These are phyloP conservation scores for Mesorhabditis belari DNA, from an alignment of 2,888 invertebrate genomes.

Conservation along the genomic window DNA sequence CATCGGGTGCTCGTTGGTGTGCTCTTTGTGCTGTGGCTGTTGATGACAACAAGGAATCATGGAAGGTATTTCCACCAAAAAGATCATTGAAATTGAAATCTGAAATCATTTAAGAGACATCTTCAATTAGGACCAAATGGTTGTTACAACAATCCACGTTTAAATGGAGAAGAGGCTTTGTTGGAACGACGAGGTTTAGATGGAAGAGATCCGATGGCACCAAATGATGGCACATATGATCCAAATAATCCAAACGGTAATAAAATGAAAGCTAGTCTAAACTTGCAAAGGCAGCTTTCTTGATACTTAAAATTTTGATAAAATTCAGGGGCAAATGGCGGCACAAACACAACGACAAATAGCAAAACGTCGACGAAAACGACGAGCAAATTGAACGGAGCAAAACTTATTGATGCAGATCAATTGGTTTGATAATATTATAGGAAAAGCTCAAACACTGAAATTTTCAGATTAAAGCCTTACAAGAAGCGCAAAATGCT, in stretches of 20 bases:
- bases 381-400: not conserved
- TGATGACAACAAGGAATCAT: conserved; percentile 20
- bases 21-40: conserved; percentile 43
- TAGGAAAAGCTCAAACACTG: not conserved
- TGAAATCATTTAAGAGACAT: not conserved
- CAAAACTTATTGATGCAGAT: not conserved
- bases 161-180: not conserved
- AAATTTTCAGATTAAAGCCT: not conserved
- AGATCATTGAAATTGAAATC: too few relatives aligned
- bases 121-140: not conserved
- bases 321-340: too few relatives aligned
- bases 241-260: too few relatives aligned
- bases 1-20: conserved; percentile 39
- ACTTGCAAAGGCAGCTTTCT: too few relatives aligned
- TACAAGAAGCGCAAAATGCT: not conserved
- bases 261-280: too few relatives aligned
- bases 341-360: too few relatives aligned
- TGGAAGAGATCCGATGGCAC: too few relatives aligned
- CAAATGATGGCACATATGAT: too few relatives aligned
- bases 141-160: not conserved
- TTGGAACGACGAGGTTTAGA: too few relatives aligned
- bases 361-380: not conserved
- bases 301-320: too few relatives aligned
- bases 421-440: not conserved
- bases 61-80: not conserved